phyloP scores from a whole-genome alignment of 2,113 vertebrate species.

The Perccottus glenii region DNA sequence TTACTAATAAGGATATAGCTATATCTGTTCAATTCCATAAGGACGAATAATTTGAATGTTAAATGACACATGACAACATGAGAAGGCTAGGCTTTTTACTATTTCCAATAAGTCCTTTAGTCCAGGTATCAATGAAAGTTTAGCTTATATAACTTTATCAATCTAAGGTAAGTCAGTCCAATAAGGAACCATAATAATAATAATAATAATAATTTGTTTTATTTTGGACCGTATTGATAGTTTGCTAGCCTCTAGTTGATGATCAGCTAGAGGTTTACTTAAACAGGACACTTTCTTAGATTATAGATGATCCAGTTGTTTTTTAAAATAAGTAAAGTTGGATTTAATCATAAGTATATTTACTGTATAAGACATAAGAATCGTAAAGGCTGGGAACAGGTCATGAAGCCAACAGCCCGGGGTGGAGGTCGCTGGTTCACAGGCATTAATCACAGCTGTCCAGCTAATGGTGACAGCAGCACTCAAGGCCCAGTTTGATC shows the following conservation, averaged over 20 bases:
- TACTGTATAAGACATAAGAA: too few species aligned
- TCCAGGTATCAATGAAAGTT: too few species aligned
- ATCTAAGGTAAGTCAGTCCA: too few species aligned
- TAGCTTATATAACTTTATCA: too few species aligned
- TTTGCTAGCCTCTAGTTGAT: too few species aligned
- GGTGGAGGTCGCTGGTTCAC: constrained; percentile 68
- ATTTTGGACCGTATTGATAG: too few species aligned
- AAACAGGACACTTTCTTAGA: too few species aligned
- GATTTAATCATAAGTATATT: neutral
- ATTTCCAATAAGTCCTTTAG: too few species aligned
- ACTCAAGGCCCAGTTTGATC: constrained; percentile 70
- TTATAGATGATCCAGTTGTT: too few species aligned
- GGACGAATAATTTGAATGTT: neutral
- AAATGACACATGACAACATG: neutral
- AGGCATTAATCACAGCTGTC: constrained; percentile 82
- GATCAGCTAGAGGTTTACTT: too few species aligned
- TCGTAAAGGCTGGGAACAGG: constrained; percentile 51
- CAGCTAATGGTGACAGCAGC: constrained; percentile 73
- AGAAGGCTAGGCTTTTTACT: neutral
- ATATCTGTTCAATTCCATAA: constrained; percentile 4
- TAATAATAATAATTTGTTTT: too few species aligned
- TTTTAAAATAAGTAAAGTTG: neutral
- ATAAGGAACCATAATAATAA: too few species aligned
- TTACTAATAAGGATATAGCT: constrained; percentile 1
- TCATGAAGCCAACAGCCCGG: constrained; percentile 64